Conservation (phyloP, 2,113 vertebrate species). For the Capreolus pygargus region DNA sequence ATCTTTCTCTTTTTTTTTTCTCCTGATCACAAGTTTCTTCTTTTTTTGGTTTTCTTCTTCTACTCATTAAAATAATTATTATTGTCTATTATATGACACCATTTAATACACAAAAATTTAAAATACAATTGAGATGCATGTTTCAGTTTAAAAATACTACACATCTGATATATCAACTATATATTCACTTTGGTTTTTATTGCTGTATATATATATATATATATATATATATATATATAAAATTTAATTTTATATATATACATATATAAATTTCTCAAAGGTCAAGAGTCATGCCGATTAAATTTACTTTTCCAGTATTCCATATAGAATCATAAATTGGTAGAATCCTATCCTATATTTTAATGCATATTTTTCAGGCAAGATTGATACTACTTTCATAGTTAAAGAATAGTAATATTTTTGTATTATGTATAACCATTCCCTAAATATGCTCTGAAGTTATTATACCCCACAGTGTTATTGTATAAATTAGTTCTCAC, state of each 20-base stretch:
- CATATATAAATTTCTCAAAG: not conserved
- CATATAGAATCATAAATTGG: not conserved
- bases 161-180: not conserved
- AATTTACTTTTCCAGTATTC: not conserved
- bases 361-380: not conserved
- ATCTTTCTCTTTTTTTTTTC: conserved; percentile 61
- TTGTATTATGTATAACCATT: not conserved
- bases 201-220: not conserved
- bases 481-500: not conserved
- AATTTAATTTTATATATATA: not conserved
- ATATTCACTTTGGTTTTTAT: conserved; percentile 4
- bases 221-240: not conserved
- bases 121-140: not conserved
- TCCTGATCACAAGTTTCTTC: conserved; percentile 65
- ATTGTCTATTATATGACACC: conserved; percentile 1
- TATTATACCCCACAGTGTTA: not conserved
- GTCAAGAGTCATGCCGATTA: not conserved
- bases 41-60: conserved; percentile 23
- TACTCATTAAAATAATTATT: conserved; percentile 34
- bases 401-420: not conserved
- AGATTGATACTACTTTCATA: not conserved
- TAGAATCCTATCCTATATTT: not conserved
- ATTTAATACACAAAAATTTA: not conserved
- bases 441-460: not conserved
- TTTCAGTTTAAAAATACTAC: conserved; percentile 25